Evolutionary conservation across 30 jellyfish, hydroid and myxozoan genomes (phyloP), one percentile per base, ranked within the genome.

Genomic region (Aurelia coerulea): DNA sequence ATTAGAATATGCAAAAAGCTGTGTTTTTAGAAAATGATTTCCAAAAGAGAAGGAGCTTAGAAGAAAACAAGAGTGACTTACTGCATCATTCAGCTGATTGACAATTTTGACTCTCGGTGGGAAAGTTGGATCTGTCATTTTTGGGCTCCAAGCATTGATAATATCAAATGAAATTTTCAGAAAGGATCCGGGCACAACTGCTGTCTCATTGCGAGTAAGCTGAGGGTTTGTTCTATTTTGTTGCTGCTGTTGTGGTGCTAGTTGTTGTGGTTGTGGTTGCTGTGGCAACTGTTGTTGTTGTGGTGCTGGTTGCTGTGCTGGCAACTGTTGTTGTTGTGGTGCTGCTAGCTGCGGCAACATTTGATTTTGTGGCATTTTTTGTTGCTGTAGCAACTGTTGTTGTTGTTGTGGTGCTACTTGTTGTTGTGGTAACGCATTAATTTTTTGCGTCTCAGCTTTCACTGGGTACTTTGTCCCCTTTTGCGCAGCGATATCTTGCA

Each of bases 21-120:
- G 29, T 23, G 29, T 23, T 23, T 23, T 23, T 9, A 39, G 51
- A 39, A 0, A 39, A 2, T 39, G 4, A 1, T 39, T 39, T 0
- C 51, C 6, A 39, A 39, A 39, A 2, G 4, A 3, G 6, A 39
- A 39, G 8, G 51, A 3, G 51, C 6, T 6, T 9, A 1, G 51
- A 2, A 39, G 51, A 39, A 39, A 6, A 3, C 51, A 39, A 39
- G 6, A 39, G 51, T 9, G 6, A 77, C 98, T 93, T 70, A 93
- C 98, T 15, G 97, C 97, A 49, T 83, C 89, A 76, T 93, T 81
- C 35, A 93, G 34, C 52, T 68, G 78, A 17, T 81, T 52, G 23
- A 87, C 29, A 59, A 88, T 49, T 50, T 81, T 67, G 51, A 88
- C 85, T 49, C 89, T 73, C 46, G 88, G 92, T 56, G 97, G 98